Percentiles rank a stretch among this genome's conserved stretches.
These are phyloP conservation scores for Ptilodon capucinus DNA, from an alignment of 2,888 invertebrate genomes.

Conservation along the genomic window DNA sequence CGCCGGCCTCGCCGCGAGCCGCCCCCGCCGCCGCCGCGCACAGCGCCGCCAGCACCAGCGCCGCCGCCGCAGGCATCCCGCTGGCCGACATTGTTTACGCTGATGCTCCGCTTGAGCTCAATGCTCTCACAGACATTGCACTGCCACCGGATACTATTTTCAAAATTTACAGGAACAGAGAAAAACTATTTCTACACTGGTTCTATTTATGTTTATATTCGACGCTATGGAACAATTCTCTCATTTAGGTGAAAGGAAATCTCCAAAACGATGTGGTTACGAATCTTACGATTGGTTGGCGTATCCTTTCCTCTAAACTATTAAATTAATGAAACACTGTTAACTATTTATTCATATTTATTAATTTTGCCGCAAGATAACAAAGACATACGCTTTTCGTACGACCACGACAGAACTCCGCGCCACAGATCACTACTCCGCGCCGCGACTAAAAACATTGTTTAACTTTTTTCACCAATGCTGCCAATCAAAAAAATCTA, in stretches of 20 bases:
- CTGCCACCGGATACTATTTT: neutral
- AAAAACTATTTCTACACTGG: neutral
- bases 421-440: too few relatives aligned
- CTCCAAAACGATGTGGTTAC: neutral
- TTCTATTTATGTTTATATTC: conserved; percentile 28
- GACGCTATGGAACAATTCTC: conserved; percentile 12
- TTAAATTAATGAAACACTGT: conserved; percentile 1
- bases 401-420: too few relatives aligned
- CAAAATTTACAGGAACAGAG: neutral
- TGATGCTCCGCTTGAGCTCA: neutral
- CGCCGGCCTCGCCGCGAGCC: conserved; percentile 3
- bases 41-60: conserved; percentile 23
- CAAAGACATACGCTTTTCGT: conserved; percentile 1
- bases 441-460: conserved; percentile 9
- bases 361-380: conserved; percentile 7
- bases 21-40: conserved; percentile 5
- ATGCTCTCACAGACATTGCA: neutral
- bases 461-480: neutral
- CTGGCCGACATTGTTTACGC: conserved; percentile 7
- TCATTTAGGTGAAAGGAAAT: conserved; percentile 11
- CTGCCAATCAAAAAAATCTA: neutral
- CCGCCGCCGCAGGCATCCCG: conserved; percentile 17
- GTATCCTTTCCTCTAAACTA: neutral
- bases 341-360: neutral
- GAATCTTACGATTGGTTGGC: neutral